Evolutionary conservation across 2,113 vertebrate genomes (phyloP).

Genomic region (Alethe castanea): DNA sequence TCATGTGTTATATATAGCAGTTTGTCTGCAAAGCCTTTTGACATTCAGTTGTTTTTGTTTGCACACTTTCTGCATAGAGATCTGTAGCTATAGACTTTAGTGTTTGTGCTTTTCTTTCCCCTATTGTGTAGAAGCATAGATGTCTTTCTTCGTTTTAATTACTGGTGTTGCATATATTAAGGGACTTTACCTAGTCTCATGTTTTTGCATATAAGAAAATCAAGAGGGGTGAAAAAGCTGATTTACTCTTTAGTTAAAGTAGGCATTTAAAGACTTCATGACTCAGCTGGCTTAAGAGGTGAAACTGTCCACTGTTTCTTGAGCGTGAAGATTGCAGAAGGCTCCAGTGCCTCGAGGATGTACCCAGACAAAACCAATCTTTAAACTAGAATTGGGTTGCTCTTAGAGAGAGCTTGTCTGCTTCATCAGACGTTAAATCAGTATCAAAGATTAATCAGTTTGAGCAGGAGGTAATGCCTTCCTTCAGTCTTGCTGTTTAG

Average conservation of each 20-base stretch:
- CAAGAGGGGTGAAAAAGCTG: not conserved
- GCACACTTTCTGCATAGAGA: not conserved
- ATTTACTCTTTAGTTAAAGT: not conserved
- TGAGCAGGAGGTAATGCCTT: not conserved
- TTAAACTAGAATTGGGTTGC: not conserved
- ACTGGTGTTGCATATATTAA: not conserved
- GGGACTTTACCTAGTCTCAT: not conserved
- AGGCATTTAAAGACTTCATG: not conserved
- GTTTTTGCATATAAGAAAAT: not conserved
- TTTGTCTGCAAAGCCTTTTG: not conserved
- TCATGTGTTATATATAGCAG: not conserved
- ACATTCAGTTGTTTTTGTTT: not conserved
- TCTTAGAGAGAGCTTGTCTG: not conserved
- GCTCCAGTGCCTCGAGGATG: not conserved
- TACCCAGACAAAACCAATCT: not conserved
- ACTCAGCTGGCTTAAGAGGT: not conserved
- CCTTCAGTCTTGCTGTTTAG: not conserved
- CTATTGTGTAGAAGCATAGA: not conserved
- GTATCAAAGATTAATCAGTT: not conserved
- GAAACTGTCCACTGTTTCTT: not conserved
- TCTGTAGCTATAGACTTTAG: not conserved
- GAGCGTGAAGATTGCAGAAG: not conserved
- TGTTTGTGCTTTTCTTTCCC: not conserved
- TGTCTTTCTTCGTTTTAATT: not conserved
- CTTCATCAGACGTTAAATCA: not conserved